phyloP scores from a whole-genome alignment of 2,797 vertebrate genomes.

The Syngnathus acus region DNA sequence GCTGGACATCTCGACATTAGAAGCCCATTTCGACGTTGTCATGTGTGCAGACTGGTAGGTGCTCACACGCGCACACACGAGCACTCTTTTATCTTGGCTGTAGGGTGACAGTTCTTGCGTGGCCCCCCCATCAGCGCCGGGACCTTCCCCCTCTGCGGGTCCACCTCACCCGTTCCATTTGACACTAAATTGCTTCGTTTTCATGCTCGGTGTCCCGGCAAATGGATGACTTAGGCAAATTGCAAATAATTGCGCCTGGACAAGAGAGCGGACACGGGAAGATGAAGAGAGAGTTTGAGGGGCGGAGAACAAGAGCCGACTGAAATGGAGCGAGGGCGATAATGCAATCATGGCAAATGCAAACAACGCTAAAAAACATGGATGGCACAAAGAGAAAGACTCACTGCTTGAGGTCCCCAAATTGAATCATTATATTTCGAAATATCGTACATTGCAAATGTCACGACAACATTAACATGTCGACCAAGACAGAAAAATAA shows the following conservation, averaged over 20 bases:
- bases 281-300: conserved; percentile 67
- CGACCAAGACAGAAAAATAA: too few species aligned
- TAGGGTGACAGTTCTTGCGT: conserved; percentile 80
- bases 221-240: conserved; percentile 99
- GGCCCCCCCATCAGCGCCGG: conserved; percentile 75
- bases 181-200: conserved; percentile 99
- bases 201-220: conserved; percentile 99
- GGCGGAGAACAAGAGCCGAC: conserved; percentile 51
- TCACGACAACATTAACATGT: too few species aligned
- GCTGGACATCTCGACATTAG: conserved; percentile 85
- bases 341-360: conserved; percentile 87
- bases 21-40: conserved; percentile 95
- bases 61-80: conserved; percentile 12
- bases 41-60: conserved; percentile 99
- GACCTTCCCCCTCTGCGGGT: conserved; percentile 64
- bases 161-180: conserved; percentile 71
- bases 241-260: conserved; percentile 99
- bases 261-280: conserved; percentile 82
- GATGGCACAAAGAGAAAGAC: too few species aligned
- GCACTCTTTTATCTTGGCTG: conserved; percentile 47
- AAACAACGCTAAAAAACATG: too few species aligned
- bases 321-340: conserved; percentile 63
- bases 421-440: too few species aligned
- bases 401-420: too few species aligned
- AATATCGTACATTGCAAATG: too few species aligned